Evolutionary conservation across 1,140 invertebrate species (phyloP).

Genomic region (Papilio xuthus): DNA sequence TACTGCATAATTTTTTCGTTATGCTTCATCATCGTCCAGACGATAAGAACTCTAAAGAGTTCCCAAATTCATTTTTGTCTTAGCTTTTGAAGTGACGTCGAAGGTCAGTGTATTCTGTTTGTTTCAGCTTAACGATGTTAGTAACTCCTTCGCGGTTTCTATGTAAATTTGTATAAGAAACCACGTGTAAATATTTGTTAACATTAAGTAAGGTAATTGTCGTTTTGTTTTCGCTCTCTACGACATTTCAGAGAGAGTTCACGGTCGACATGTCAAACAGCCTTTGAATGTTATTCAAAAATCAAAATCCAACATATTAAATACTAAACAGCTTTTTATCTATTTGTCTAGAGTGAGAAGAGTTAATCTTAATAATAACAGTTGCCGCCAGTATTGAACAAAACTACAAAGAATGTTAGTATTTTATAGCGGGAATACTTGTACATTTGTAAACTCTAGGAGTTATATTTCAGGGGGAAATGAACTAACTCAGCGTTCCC

Average conservation of each 20-base stretch:
- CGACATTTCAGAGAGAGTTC: neutral
- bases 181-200: neutral
- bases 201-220: neutral
- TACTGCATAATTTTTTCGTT: constrained; percentile 42
- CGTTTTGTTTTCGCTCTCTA: neutral
- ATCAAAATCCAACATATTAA: no score
- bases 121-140: neutral
- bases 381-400: no score
- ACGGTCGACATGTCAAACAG: neutral
- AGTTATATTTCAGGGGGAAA: no score
- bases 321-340: no score
- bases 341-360: no score
- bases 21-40: constrained; percentile 40
- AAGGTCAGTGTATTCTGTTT: neutral
- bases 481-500: no score
- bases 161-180: neutral
- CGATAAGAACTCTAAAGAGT: constrained; percentile 42
- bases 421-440: no score
- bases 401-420: no score
- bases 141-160: neutral
- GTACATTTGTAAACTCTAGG: no score
- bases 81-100: neutral
- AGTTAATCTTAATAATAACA: no score
- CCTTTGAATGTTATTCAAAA: neutral
- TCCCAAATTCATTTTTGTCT: neutral